Conservation (phyloP, 1,140 invertebrate species). For the Zaprionus ornatus region DNA sequence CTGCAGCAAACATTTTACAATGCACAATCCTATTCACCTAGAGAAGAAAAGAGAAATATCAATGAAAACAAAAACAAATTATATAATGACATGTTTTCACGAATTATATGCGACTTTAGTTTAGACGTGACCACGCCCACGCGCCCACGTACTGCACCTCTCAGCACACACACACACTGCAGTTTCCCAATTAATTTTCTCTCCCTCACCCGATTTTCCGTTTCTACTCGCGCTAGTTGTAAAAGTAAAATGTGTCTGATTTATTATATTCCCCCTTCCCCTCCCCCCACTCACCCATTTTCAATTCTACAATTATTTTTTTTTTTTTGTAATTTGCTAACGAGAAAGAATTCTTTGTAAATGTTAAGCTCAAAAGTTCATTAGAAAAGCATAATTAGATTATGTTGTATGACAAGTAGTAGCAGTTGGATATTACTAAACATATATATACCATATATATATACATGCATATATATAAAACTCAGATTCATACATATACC, state of each 20-base stretch:
- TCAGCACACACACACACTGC: slow-evolving; percentile 10
- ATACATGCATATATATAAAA: slow-evolving; percentile 34
- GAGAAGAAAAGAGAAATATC: slow-evolving; percentile 54
- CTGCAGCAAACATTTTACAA: slow-evolving; percentile 68
- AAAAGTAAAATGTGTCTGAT: slow-evolving; percentile 39
- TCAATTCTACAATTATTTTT: slow-evolving; percentile 50
- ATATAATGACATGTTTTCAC: slow-evolving; percentile 47
- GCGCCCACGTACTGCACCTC: slow-evolving; percentile 15
- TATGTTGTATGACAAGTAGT: slow-evolving; percentile 79
- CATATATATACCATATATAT: slow-evolving; percentile 47
- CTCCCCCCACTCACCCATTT: slow-evolving; percentile 6
- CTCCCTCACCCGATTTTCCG: slow-evolving; percentile 13
- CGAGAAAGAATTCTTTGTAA: slow-evolving; percentile 72
- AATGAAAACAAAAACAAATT: slow-evolving; percentile 20
- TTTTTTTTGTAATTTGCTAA: slow-evolving; percentile 49
- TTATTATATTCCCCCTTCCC: slow-evolving; percentile 7
- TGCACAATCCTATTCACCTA: slow-evolving; percentile 77
- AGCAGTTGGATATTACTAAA: slow-evolving; percentile 79
- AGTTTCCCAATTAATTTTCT: slow-evolving; percentile 15
- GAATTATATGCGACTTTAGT: slow-evolving; percentile 37
- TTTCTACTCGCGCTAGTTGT: slow-evolving; percentile 38
- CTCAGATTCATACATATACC: slow-evolving; percentile 64
- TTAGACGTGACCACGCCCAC: slow-evolving; percentile 30
- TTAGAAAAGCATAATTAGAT: slow-evolving; percentile 75
- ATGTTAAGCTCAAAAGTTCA: slow-evolving; percentile 82